phyloP scores from a whole-genome alignment of 2,797 vertebrate species.

The Lycodopsis pacificus region DNA sequence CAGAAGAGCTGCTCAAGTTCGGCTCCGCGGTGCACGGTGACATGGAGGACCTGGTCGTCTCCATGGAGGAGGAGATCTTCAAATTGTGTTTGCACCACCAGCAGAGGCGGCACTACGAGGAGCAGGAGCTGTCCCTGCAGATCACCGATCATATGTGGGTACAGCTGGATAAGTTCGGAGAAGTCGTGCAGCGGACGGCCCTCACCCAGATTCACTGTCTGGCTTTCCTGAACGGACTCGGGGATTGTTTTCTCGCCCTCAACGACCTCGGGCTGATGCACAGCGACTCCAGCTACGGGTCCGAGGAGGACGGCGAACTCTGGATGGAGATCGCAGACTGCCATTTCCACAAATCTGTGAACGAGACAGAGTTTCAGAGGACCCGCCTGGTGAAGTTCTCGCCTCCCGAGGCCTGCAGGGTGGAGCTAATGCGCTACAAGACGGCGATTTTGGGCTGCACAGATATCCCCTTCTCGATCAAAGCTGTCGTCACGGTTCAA shows the following conservation, averaged over 20 bases:
- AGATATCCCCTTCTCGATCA: conserved; percentile 92
- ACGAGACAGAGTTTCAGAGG: conserved; percentile 85
- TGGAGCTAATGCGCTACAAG: conserved; percentile 95
- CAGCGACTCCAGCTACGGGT: conserved; percentile 85
- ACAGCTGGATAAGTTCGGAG: conserved; percentile 87
- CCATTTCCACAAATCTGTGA: conserved; percentile 91
- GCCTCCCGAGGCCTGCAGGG: conserved; percentile 89
- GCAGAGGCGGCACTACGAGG: conserved; percentile 89
- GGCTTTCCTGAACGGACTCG: conserved; percentile 89
- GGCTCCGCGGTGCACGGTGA: conserved; percentile 90
- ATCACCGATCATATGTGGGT: conserved; percentile 95
- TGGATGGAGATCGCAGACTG: conserved; percentile 91
- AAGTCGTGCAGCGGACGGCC: conserved; percentile 83
- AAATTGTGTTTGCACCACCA: conserved; percentile 82
- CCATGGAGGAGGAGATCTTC: conserved; percentile 93
- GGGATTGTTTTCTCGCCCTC: conserved; percentile 93
- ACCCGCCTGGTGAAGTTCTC: conserved; percentile 90
- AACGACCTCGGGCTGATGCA: conserved; percentile 91
- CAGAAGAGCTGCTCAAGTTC: conserved; percentile 95
- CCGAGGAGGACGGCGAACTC: conserved; percentile 81
- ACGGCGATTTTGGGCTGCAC: conserved; percentile 77
- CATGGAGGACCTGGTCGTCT: conserved; percentile 89
- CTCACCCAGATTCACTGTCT: conserved; percentile 92
- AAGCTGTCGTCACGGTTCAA: conserved; percentile 91
- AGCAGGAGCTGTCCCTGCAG: conserved; percentile 93